These are phyloP conservation scores for Seriola dumerili DNA, from an alignment of 2,113 vertebrate species.

Conservation along the genomic window DNA sequence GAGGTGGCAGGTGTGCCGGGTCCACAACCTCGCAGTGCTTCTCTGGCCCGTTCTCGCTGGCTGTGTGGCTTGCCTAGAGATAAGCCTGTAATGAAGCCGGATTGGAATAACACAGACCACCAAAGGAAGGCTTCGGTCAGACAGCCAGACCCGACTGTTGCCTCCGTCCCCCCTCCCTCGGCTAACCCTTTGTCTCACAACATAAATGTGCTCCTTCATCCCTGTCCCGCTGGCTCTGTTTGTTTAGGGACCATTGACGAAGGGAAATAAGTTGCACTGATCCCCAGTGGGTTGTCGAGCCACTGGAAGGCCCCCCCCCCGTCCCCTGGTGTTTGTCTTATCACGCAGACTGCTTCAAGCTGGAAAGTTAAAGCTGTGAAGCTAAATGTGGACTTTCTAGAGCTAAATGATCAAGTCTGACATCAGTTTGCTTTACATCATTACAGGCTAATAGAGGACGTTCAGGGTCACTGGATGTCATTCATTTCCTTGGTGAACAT, in stretches of 20 bases:
- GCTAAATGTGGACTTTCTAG: constrained; percentile 35
- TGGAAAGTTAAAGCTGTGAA: constrained; percentile 35
- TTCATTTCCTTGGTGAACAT: constrained; percentile 24
- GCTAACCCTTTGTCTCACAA: constrained; percentile 68
- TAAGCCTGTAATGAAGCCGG: constrained; percentile 82
- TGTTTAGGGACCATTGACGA: constrained; percentile 65
- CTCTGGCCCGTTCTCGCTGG: constrained; percentile 61
- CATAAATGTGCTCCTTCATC: constrained; percentile 74
- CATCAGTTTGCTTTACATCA: constrained; percentile 44
- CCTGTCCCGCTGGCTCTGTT: constrained; percentile 72
- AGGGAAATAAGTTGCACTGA: constrained; percentile 65
- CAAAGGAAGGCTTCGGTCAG: constrained; percentile 65
- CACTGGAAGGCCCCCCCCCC: constrained; percentile 21
- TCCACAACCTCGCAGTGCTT: constrained; percentile 59
- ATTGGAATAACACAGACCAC: constrained; percentile 73
- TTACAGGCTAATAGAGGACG: constrained; percentile 25
- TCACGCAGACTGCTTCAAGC: constrained; percentile 45
- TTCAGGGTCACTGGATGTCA: constrained; percentile 18
- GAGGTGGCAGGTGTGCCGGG: constrained; percentile 78
- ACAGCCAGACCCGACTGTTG: constrained; percentile 44
- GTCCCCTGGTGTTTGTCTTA: constrained; percentile 52
- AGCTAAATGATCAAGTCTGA: constrained; percentile 29
- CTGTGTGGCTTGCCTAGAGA: constrained; percentile 72
- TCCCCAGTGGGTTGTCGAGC: constrained; percentile 48
- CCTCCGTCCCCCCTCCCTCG: constrained; percentile 51